Evolutionary conservation across 2,797 vertebrate genomes (phyloP).

Genomic region (Aphelocoma californica): DNA sequence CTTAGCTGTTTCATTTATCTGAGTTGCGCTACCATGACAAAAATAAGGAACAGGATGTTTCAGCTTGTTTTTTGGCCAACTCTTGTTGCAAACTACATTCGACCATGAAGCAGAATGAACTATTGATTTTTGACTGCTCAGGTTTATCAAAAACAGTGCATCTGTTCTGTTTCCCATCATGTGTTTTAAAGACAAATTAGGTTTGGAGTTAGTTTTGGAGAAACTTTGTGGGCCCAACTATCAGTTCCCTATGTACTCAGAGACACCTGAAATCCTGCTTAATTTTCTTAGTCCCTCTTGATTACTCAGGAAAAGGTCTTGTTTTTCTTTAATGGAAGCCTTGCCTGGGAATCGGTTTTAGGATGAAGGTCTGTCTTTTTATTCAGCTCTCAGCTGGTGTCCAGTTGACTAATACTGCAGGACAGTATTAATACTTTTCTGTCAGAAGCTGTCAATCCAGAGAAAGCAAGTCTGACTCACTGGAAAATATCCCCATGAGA

Average conservation of each 20-base stretch:
- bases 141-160: not conserved
- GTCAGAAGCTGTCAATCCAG: slow-evolving; percentile 42
- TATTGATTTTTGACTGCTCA: not conserved
- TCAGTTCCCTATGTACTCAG: not conserved
- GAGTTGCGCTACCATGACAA: not conserved
- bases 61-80: not conserved
- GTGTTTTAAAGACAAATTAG: not conserved
- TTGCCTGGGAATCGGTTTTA: not conserved
- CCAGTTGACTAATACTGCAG: slow-evolving; percentile 5
- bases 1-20: not conserved
- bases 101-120: not conserved
- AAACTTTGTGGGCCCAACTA: not conserved
- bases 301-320: not conserved
- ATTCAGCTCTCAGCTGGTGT: not conserved
- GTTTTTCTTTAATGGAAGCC: not conserved
- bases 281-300: not conserved
- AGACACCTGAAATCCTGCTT: not conserved
- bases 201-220: not conserved
- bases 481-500: slow-evolving; percentile 48
- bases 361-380: slow-evolving; percentile 24
- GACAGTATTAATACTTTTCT: slow-evolving; percentile 28
- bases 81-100: not conserved
- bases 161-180: not conserved
- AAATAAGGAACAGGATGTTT: not conserved
- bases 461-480: slow-evolving; percentile 40